These are phyloP conservation scores for Drosophila subobscura DNA, from an alignment of 1,140 invertebrate species.

Conservation along the genomic window DNA sequence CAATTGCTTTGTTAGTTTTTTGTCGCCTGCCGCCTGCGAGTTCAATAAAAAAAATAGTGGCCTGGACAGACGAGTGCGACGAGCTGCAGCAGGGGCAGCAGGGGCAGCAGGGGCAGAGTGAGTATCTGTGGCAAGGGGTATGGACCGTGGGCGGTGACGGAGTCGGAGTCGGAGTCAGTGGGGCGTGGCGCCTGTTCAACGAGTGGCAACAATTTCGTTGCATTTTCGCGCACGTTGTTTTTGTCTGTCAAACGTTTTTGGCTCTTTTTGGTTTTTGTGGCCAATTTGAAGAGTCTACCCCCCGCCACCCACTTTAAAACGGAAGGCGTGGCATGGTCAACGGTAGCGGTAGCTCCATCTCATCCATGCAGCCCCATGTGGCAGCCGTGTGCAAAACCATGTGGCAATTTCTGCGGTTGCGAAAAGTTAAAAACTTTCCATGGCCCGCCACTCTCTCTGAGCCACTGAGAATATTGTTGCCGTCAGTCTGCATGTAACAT, in stretches of 20 bases:
- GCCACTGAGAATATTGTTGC: no score
- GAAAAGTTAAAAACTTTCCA: constrained; percentile 72
- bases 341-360: constrained; percentile 1
- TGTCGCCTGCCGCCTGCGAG: constrained; percentile 36
- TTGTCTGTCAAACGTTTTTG: constrained; percentile 64
- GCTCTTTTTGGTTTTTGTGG: constrained; percentile 71
- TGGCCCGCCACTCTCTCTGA: neutral
- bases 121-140: constrained; percentile 23
- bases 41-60: constrained; percentile 59
- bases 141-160: neutral
- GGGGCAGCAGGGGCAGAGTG: constrained; percentile 18
- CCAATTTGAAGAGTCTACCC: constrained; percentile 60
- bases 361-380: constrained; percentile 5
- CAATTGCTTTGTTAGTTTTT: constrained; percentile 52
- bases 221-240: constrained; percentile 32
- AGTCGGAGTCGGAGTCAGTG: constrained; percentile 12
- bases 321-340: constrained; percentile 51
- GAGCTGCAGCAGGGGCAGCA: neutral
- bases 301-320: constrained; percentile 15
- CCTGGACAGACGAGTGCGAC: no score
- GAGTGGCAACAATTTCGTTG: constrained; percentile 75
- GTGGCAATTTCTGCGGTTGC: constrained; percentile 75
- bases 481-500: no score
- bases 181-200: constrained; percentile 58
- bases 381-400: constrained; percentile 57